Percentiles rank a stretch among this genome's conserved stretches.
These are phyloP conservation scores for Drosophila tropicalis DNA, from an alignment of 1,140 invertebrate species.

Conservation along the genomic window DNA sequence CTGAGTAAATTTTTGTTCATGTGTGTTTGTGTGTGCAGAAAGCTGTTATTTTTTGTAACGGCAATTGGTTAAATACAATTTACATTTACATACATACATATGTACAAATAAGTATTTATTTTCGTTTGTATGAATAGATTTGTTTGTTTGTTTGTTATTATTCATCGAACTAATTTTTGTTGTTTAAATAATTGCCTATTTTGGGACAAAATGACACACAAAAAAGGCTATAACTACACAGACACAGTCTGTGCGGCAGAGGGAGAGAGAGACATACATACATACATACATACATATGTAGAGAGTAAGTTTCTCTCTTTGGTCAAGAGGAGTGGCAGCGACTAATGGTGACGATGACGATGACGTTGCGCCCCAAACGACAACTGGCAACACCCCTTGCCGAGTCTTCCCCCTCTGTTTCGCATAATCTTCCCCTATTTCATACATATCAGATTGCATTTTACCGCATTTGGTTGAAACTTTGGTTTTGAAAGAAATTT, in stretches of 20 bases:
- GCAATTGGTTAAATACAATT: constrained; percentile 4
- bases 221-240: constrained; percentile 47
- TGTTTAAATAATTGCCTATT: constrained; percentile 76
- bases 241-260: constrained; percentile 16
- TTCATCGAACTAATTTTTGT: constrained; percentile 65
- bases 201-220: constrained; percentile 64
- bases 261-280: constrained; percentile 8
- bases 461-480: constrained; percentile 40
- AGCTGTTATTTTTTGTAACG: neutral
- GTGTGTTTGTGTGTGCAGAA: constrained; percentile 2
- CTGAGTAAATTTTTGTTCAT: neutral
- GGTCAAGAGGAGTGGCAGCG: constrained; percentile 68
- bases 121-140: too few species aligned
- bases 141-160: constrained; percentile 53
- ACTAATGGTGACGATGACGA: constrained; percentile 22
- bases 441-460: constrained; percentile 5
- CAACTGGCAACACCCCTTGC: constrained; percentile 6
- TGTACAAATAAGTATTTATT: constrained; percentile 8
- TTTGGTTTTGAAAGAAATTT: constrained; percentile 35
- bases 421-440: neutral
- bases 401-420: neutral
- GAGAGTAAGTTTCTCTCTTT: constrained; percentile 42
- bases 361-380: constrained; percentile 50
- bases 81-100: constrained; percentile 36
- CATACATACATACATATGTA: neutral